Conservation (phyloP, 2,888 invertebrate genomes). For the Polylopha cassiicola region DNA sequence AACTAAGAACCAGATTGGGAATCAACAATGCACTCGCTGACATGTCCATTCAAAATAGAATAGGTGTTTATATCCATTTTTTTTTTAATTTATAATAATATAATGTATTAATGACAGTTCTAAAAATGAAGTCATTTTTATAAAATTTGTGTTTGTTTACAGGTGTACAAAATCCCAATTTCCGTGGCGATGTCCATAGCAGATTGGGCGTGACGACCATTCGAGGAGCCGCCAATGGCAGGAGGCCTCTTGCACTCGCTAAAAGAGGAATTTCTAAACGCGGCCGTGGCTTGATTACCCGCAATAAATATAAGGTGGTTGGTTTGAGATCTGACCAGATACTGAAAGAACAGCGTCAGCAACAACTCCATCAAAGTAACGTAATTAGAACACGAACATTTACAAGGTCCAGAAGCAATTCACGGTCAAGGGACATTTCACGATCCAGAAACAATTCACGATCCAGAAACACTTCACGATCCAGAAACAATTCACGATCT, state of each 20-base stretch:
- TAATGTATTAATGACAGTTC: too few species aligned
- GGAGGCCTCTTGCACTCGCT: constrained; percentile 55
- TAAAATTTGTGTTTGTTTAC: too few species aligned
- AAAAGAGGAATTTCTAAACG: constrained; percentile 67
- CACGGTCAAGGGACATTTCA: constrained; percentile 7
- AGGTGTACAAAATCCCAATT: too few species aligned
- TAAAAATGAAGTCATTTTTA: too few species aligned
- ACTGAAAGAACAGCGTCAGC: constrained; percentile 53
- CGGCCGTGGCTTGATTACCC: constrained; percentile 56
- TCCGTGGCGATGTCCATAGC: constrained; percentile 50
- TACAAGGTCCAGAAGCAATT: constrained; percentile 53
- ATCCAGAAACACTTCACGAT: not conserved
- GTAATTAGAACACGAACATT: constrained; percentile 67
- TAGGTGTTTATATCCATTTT: too few species aligned
- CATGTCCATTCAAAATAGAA: too few species aligned
- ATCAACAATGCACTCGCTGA: too few species aligned
- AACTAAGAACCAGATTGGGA: too few species aligned
- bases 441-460: constrained; percentile 8
- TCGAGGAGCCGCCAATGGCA: constrained; percentile 42
- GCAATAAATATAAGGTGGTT: constrained; percentile 57
- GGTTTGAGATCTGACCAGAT: constrained; percentile 72
- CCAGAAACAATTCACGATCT: constrained; percentile 22
- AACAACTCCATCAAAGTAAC: constrained; percentile 46
- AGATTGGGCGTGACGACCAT: constrained; percentile 58
- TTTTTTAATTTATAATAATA: too few species aligned